Percentiles rank a stretch among this genome's conserved stretches.
Conservation (phyloP, 2,113 vertebrate species). For the Centropus bengalensis region DNA sequence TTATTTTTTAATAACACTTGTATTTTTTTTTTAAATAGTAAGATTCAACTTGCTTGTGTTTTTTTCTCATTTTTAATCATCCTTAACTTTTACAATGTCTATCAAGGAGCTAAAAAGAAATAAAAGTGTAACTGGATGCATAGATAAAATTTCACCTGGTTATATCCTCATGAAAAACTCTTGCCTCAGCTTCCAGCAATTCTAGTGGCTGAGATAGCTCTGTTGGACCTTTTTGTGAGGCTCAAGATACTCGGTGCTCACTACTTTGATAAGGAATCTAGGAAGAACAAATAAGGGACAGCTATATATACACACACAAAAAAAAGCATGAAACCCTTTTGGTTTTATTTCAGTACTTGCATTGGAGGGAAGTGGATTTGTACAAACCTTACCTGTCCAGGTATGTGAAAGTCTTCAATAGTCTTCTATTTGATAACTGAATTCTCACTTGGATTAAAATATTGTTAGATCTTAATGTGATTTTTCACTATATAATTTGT, state of each 20-base stretch:
- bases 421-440: not conserved
- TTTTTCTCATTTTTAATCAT: not conserved
- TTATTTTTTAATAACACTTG: not conserved
- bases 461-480: not conserved
- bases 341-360: constrained; percentile 87
- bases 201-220: not conserved
- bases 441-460: not conserved
- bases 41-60: not conserved
- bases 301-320: not conserved
- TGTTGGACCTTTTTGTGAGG: not conserved
- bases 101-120: not conserved
- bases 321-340: not conserved
- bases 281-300: not conserved
- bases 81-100: not conserved
- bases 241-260: not conserved
- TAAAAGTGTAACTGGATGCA: not conserved
- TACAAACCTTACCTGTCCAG: constrained; percentile 89
- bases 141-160: not conserved
- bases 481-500: not conserved
- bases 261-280: not conserved
- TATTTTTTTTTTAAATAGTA: not conserved
- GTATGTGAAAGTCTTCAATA: constrained; percentile 56
- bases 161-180: not conserved
- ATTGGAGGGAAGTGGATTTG: constrained; percentile 90
- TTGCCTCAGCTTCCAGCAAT: not conserved